Percentiles rank a stretch among this genome's conserved stretches.
These are phyloP conservation scores for Aspiorhynchus laticeps DNA, from an alignment of 2,113 vertebrate species.

Conservation along the genomic window DNA sequence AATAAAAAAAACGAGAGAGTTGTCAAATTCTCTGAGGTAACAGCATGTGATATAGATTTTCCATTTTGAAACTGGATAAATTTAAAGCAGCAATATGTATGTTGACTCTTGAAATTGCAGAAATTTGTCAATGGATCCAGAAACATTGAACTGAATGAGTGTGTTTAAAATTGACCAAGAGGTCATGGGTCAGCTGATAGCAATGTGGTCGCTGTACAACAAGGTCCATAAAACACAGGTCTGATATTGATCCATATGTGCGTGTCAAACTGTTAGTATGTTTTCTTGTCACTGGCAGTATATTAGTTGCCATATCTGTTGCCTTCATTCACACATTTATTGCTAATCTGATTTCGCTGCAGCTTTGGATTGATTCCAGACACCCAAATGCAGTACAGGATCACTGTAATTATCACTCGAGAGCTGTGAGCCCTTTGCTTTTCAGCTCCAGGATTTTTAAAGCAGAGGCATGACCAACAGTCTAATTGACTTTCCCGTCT, in stretches of 20 bases:
- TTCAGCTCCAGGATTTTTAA: background rate
- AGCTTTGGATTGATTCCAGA: conserved; percentile 31
- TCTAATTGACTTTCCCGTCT: conserved; percentile 19
- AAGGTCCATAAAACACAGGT: conserved; percentile 70
- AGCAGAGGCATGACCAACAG: conserved; percentile 9
- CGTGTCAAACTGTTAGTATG: conserved; percentile 66
- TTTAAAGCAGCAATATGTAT: conserved; percentile 30
- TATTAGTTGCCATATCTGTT: conserved; percentile 60
- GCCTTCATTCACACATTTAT: conserved; percentile 66
- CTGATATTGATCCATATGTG: conserved; percentile 67
- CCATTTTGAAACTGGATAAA: conserved; percentile 50
- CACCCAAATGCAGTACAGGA: background rate
- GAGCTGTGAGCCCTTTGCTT: background rate
- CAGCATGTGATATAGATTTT: background rate
- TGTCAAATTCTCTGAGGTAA: background rate
- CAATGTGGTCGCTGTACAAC: conserved; percentile 65
- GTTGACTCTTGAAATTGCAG: background rate
- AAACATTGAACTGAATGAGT: conserved; percentile 51
- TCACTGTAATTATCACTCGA: conserved; percentile 19
- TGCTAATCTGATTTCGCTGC: conserved; percentile 10
- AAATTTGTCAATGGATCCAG: conserved; percentile 44
- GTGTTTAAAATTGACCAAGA: conserved; percentile 59
- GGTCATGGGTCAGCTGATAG: conserved; percentile 68
- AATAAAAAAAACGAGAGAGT: background rate
- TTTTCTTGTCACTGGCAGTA: conserved; percentile 63